phyloP scores from a whole-genome alignment of 1,140 invertebrate species.

The Spodoptera frugiperda region DNA sequence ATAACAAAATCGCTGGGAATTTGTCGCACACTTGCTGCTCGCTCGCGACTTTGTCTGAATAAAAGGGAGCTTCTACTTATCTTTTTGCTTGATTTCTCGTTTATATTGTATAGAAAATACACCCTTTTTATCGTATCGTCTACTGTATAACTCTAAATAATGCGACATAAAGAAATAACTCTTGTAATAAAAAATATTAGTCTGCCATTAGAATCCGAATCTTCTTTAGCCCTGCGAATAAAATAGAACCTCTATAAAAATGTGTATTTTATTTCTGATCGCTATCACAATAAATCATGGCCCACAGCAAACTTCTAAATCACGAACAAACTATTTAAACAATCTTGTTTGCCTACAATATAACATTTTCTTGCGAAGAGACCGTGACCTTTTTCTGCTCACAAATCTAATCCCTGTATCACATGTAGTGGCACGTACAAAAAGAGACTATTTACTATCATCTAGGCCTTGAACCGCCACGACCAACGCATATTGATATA shows the following conservation, averaged over 20 bases:
- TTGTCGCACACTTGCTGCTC: constrained; percentile 21
- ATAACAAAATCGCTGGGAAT: constrained; percentile 39
- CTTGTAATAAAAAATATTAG: too few relatives aligned
- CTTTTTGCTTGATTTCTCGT: constrained; percentile 9
- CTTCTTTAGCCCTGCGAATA: too few relatives aligned
- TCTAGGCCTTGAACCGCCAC: not conserved
- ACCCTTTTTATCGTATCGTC: too few relatives aligned
- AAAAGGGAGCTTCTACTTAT: constrained; percentile 4
- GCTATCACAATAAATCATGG: too few relatives aligned
- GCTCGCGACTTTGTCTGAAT: constrained; percentile 29
- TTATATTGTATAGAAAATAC: not conserved
- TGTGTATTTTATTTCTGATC: too few relatives aligned
- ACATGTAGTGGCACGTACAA: constrained; percentile 3
- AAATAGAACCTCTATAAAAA: too few relatives aligned
- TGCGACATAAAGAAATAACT: too few relatives aligned
- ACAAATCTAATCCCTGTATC: not conserved
- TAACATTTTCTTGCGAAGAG: not conserved
- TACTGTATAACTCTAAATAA: too few relatives aligned
- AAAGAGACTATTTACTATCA: not conserved
- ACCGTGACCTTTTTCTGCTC: constrained; percentile 9
- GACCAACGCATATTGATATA: too few relatives aligned
- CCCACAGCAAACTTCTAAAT: too few relatives aligned
- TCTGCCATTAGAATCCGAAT: too few relatives aligned
- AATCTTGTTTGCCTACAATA: constrained; percentile 9
- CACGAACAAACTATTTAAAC: constrained; percentile 1